Percentiles rank a stretch among this genome's conserved stretches.
Evolutionary conservation across 35 echinoderm and acorn worm genomes (phyloP).

Genomic region (Amphiura filiformis): DNA sequence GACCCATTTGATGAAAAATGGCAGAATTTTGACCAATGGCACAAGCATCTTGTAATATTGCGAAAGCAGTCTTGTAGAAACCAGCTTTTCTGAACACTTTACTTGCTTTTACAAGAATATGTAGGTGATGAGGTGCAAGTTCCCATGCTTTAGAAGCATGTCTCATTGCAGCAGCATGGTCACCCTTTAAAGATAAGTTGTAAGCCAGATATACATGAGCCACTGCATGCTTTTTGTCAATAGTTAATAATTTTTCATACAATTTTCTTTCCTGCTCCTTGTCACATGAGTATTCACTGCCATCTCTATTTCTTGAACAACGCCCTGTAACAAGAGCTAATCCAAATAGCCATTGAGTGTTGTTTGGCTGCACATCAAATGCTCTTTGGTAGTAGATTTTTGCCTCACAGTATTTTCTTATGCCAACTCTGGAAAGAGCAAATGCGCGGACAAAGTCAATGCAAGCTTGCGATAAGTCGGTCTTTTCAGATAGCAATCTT

Average conservation of each 20-base stretch:
- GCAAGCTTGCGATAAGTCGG: neutral
- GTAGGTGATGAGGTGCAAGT: no score
- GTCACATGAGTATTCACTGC: neutral
- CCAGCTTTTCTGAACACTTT: neutral
- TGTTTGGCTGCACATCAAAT: neutral
- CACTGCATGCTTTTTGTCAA: neutral
- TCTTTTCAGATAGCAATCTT: neutral
- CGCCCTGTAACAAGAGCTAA: neutral
- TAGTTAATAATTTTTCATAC: neutral
- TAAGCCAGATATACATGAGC: neutral
- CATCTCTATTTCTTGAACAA: neutral
- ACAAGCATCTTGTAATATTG: neutral
- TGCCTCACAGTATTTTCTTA: neutral
- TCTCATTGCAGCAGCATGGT: neutral
- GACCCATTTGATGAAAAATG: neutral
- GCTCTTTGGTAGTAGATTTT: neutral
- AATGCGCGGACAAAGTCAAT: neutral
- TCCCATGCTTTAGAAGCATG: no score
- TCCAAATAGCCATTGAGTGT: neutral
- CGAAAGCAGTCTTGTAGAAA: neutral
- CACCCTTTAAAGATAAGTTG: neutral
- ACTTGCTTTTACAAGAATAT: no score
- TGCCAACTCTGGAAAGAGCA: neutral
- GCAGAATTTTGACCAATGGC: neutral
- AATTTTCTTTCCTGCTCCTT: neutral